These are phyloP conservation scores for Ernsta delagoae DNA, from an alignment of 2,888 invertebrate genomes.

Conservation along the genomic window DNA sequence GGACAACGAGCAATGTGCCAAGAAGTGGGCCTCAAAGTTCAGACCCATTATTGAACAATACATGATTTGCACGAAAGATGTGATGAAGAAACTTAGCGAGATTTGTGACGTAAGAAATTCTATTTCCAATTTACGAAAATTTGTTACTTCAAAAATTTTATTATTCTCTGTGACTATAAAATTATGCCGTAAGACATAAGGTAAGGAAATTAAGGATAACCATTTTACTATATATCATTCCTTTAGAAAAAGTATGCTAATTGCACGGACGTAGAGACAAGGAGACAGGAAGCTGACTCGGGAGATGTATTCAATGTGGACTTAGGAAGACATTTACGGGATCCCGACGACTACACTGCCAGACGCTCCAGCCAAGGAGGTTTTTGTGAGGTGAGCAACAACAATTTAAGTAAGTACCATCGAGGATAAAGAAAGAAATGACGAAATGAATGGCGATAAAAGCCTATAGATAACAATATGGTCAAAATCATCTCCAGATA, in stretches of 20 bases:
- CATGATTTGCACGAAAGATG: constrained; percentile 79
- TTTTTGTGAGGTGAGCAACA: constrained; percentile 69
- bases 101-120: constrained; percentile 64
- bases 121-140: too few relatives aligned
- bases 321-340: constrained; percentile 67
- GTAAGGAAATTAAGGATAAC: background rate
- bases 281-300: constrained; percentile 47
- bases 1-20: constrained; percentile 77
- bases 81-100: constrained; percentile 73
- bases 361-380: constrained; percentile 69
- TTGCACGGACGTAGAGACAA: constrained; percentile 71
- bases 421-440: background rate
- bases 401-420: background rate
- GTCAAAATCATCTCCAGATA: too few relatives aligned
- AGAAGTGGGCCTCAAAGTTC: constrained; percentile 76
- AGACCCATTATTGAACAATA: constrained; percentile 71
- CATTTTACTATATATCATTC: background rate
- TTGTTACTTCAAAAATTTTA: too few relatives aligned
- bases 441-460: too few relatives aligned
- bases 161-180: too few relatives aligned
- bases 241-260: constrained; percentile 75
- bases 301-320: constrained; percentile 55
- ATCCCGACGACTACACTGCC: constrained; percentile 73
- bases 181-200: too few relatives aligned
- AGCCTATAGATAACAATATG: too few relatives aligned